Conservation (phyloP, 1,140 invertebrate genomes). For the Atopsyche davidsoni region DNA sequence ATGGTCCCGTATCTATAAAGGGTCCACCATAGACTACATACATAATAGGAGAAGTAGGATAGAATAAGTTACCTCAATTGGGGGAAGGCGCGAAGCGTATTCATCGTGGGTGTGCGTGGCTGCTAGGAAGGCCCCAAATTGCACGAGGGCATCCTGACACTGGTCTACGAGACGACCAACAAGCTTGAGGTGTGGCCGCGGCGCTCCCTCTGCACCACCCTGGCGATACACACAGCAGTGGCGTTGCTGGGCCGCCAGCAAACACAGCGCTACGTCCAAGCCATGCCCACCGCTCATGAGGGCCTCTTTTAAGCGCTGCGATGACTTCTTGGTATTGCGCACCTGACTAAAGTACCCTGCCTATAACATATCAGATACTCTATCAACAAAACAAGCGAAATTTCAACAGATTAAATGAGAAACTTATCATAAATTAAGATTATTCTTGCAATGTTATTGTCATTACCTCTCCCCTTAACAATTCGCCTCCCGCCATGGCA, state of each 20-base stretch:
- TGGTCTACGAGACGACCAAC: conserved; percentile 78
- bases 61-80: conserved; percentile 54
- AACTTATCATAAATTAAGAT: not conserved
- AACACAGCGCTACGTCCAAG: conserved; percentile 86
- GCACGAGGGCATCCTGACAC: conserved; percentile 97
- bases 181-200: conserved; percentile 86
- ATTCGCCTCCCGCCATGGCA: conserved; percentile 93
- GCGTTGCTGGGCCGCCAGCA: conserved; percentile 95
- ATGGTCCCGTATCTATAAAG: too few relatives aligned
- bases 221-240: conserved; percentile 79
- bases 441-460: not conserved
- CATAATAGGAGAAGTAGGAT: not conserved
- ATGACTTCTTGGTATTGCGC: conserved; percentile 93
- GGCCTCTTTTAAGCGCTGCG: conserved; percentile 91
- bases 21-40: not conserved
- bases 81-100: conserved; percentile 83
- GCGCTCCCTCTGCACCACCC: conserved; percentile 47
- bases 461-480: conserved; percentile 83
- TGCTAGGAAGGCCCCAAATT: conserved; percentile 94
- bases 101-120: conserved; percentile 91
- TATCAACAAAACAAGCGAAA: not conserved
- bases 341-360: conserved; percentile 95
- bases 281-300: conserved; percentile 74
- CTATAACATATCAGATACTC: conserved; percentile 8
- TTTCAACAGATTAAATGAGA: not conserved